Evolutionary conservation across 2,113 vertebrate genomes (phyloP), one percentile per base, ranked within the genome.

Genomic region (Epinephelus lanceolatus): DNA sequence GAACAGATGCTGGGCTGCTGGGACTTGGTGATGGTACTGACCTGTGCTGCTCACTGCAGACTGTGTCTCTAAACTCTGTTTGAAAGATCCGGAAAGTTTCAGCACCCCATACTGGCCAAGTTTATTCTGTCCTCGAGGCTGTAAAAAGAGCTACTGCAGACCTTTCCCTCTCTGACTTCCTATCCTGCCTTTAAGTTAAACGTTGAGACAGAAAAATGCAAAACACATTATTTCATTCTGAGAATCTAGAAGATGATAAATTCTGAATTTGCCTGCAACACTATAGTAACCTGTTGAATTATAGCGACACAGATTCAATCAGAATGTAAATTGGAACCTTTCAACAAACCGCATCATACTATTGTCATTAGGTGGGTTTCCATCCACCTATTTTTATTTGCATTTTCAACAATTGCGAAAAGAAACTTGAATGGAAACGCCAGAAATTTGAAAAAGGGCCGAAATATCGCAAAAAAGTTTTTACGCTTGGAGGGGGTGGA

Each of bases 1-100:
- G 75, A 82, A 62, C 80, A 82, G 77, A 81, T 81, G 82, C 66
- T 27, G 68, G 42, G 49, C 51, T 77, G 75, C 59, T 51, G 27
- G 17, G 47, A 42, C 40, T 27, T 65, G 45, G 45, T 63, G 78
- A 37, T 52, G 21, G 7, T 18, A 9, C 71, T 71, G 80, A 89
- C 76, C 68, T 30, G 30, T 47, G 27, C 47, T 51, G 55, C 71
- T 78, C 45, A 37, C 63, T 67, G 25, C 51, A 61, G 62, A 52
- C 14, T 47, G 65, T 78, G 33, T 27, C 45, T 53, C 68, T 68
- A 55, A 78, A 79, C 15, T 27, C 30, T 51, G 14, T 27, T 53
- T 2, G 12, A 65, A 37, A 37, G 11, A 57, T 75, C 51, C 23
- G 45, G 17, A 30, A 59, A 69, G 25, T 56, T 56, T 83, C 42